Percentiles rank a stretch among this genome's conserved stretches.
Conservation (phyloP, 2,797 vertebrate genomes). For the Monodelphis domestica region DNA sequence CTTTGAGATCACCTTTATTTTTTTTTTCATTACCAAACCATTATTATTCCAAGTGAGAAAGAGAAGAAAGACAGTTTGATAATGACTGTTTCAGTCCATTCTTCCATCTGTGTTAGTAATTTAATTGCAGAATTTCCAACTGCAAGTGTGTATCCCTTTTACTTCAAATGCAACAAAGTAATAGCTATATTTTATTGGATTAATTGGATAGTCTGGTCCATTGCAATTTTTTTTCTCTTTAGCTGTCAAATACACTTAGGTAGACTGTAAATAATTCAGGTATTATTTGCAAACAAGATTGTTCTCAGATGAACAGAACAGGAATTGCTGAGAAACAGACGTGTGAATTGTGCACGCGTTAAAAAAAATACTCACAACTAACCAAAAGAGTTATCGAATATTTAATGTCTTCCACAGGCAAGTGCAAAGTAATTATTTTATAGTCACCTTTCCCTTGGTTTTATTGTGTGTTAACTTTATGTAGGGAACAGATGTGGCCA, state of each 20-base stretch:
- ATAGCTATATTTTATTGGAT: slow-evolving; percentile 55
- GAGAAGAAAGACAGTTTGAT: slow-evolving; percentile 42
- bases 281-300: slow-evolving; percentile 70
- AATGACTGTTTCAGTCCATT: slow-evolving; percentile 21
- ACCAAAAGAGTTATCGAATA: slow-evolving; percentile 21
- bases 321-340: slow-evolving; percentile 39
- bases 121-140: slow-evolving; percentile 21
- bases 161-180: slow-evolving; percentile 54
- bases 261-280: slow-evolving; percentile 68
- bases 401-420: slow-evolving; percentile 54
- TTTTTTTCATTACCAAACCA: slow-evolving; percentile 52
- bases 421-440: slow-evolving; percentile 83
- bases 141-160: slow-evolving; percentile 28
- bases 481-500: slow-evolving; percentile 84
- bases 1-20: slow-evolving; percentile 22
- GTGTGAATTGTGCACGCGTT: not conserved
- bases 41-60: slow-evolving; percentile 50
- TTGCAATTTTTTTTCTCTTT: slow-evolving; percentile 57
- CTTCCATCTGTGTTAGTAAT: slow-evolving; percentile 29
- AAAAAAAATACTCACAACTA: slow-evolving; percentile 22
- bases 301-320: slow-evolving; percentile 53
- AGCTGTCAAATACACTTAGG: slow-evolving; percentile 50
- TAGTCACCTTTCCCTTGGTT: slow-evolving; percentile 80
- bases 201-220: slow-evolving; percentile 56
- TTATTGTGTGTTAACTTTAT: slow-evolving; percentile 77